A percentile compares a stretch with the other conserved stretches of the same genome.
Conservation (phyloP, 2,797 vertebrate species). For the Tauraco hartlaubi region DNA sequence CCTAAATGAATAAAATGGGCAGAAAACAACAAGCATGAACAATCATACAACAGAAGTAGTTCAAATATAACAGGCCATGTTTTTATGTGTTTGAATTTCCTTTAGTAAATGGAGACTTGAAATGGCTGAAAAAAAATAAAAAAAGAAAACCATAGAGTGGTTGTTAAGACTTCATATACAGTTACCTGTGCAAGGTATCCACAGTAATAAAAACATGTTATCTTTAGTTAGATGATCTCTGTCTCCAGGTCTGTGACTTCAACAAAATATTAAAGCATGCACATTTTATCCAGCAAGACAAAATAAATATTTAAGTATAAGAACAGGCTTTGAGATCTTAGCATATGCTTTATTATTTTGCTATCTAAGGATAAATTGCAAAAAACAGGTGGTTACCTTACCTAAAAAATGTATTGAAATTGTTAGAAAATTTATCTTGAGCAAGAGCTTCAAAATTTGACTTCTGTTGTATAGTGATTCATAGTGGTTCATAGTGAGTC, state of each 20-base stretch:
- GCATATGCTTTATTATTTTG: background rate
- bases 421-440: background rate
- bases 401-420: background rate
- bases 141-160: background rate
- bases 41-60: background rate
- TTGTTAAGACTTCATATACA: background rate
- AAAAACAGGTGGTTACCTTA: background rate
- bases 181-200: background rate
- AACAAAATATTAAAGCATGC: background rate
- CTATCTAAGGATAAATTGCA: background rate
- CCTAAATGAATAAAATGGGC: background rate
- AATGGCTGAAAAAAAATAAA: background rate
- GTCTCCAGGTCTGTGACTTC: background rate
- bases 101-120: background rate
- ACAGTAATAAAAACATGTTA: background rate
- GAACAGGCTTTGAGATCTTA: background rate
- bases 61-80: background rate
- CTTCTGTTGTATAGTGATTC: background rate
- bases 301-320: background rate
- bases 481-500: background rate
- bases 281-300: background rate
- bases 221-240: background rate
- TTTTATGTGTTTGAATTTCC: background rate
- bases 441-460: background rate
- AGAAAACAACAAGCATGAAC: conserved; percentile 6